Base-by-base conservation (phyloP, 2,113 vertebrate genomes). In the Archocentrus centrarchus region DNA sequence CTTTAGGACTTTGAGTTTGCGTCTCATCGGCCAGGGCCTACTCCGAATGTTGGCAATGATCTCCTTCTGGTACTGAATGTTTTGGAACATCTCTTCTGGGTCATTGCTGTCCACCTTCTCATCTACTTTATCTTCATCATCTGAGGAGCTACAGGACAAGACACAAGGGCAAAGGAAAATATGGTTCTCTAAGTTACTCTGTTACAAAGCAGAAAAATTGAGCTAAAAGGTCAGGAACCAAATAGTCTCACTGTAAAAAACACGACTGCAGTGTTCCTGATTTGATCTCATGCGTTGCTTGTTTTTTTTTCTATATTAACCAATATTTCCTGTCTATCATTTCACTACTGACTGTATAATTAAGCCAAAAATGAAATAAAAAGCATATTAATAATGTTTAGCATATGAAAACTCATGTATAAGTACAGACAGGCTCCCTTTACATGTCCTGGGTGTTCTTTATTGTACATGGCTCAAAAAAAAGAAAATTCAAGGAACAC, bases 21-120 rank as follows among this genome's bases (percentile, higher is more conserved):
- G 97, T 75, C 96, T 96, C 97, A 99, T 99, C 1, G 97, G 97
- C 98, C 98, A 99, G 0, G 98, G 97, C 87, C 97, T 93, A 90
- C 97, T 97, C 73, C 97, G 96, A 80, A 99, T 98, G 80, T 97
- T 98, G 78, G 97, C 96, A 77, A 99, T 97, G 39, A 99, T 97
- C 77, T 99, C 98, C 81, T 99, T 99, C 95, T 99, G 98, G 87
- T 97, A 96, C 94, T 99, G 98, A 90, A 99, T 99, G 86, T 97
- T 99, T 96, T 99, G 98, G 85, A 99, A 99, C 94, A 99, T 96
- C 81, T 97, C 97, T 88, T 99, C 98, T 0, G 98, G 98, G 84
- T 99, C 97, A 2, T 95, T 97, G 92, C 96, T 97, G 84, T 98
- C 98, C 59, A 95, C 94, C 3, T 95, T 93, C 66, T 97, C 97